Evolutionary conservation across 2,113 vertebrate species (phyloP).

Genomic region (Hippocampus zosterae): DNA sequence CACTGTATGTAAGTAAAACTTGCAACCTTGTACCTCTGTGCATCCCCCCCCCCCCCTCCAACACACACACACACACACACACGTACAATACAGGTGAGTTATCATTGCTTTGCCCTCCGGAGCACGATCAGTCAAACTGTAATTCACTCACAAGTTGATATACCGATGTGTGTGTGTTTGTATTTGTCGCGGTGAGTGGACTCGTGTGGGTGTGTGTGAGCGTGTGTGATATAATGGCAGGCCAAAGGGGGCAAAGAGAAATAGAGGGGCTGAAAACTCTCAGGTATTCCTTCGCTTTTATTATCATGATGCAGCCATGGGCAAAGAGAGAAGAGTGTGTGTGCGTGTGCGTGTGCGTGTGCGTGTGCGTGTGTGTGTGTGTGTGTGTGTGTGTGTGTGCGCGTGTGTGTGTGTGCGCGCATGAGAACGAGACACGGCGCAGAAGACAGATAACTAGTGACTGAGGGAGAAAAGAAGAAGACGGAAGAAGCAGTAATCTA

Average conservation of each 20-base stretch:
- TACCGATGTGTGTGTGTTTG: constrained; percentile 44
- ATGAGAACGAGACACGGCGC: constrained; percentile 20
- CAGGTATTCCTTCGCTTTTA: constrained; percentile 69
- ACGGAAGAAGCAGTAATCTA: constrained; percentile 30
- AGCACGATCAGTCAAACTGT: constrained; percentile 70
- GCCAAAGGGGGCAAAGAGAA: constrained; percentile 60
- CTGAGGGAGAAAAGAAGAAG: constrained; percentile 34
- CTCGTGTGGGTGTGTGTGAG: constrained; percentile 19
- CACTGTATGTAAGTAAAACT: constrained; percentile 27
- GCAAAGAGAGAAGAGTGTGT: constrained; percentile 22
- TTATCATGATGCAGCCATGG: constrained; percentile 58
- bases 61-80: constrained; percentile 9
- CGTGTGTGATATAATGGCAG: constrained; percentile 57
- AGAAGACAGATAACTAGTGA: constrained; percentile 42
- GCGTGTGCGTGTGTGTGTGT: background rate
- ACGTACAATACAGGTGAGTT: constrained; percentile 54
- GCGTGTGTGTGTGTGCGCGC: background rate
- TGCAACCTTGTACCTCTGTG: constrained; percentile 45
- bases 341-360: background rate
- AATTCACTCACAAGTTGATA: constrained; percentile 68
- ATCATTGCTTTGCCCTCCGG: constrained; percentile 69
- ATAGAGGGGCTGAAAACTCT: constrained; percentile 61
- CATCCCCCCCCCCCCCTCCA: constrained; percentile 29
- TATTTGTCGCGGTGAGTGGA: constrained; percentile 20
- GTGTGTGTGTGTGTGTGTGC: background rate